Conservation (phyloP, 2,113 vertebrate species). For the Leucoraja erinaceus region DNA sequence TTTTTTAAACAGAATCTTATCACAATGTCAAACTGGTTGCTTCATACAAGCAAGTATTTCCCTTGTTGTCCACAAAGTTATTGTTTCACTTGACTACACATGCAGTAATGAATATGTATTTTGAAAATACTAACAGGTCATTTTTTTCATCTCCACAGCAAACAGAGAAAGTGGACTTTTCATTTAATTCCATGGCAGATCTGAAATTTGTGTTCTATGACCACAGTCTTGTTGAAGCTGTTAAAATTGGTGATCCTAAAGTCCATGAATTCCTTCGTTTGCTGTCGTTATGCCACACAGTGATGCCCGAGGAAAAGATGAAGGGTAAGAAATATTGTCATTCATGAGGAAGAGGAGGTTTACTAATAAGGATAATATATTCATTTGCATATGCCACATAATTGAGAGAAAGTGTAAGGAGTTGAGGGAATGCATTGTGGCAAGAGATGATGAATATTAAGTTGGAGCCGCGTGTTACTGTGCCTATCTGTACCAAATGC, state of each 20-base stretch:
- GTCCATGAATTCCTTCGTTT: conserved; percentile 77
- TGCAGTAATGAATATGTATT: background rate
- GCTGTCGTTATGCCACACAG: conserved; percentile 84
- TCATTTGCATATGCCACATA: too few species aligned
- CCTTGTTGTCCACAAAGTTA: background rate
- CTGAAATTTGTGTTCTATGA: conserved; percentile 84
- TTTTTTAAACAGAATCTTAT: background rate
- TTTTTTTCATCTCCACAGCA: conserved; percentile 54
- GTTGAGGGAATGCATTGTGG: too few species aligned
- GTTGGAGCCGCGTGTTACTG: too few species aligned
- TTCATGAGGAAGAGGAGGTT: background rate
- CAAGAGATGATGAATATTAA: too few species aligned
- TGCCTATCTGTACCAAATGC: too few species aligned
- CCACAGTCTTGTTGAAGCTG: conserved; percentile 66
- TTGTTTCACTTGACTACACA: background rate
- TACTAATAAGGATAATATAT: background rate
- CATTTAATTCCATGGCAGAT: conserved; percentile 76
- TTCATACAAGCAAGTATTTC: background rate
- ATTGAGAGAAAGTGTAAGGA: too few species aligned
- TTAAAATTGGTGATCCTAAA: conserved; percentile 55
- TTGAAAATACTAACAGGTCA: background rate
- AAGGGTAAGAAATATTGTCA: conserved; percentile 63
- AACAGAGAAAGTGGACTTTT: conserved; percentile 73
- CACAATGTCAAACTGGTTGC: background rate
- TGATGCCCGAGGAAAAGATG: conserved; percentile 84